Evolutionary conservation across 1,140 invertebrate genomes (phyloP).

Genomic region (Cecropterus lyciades): DNA sequence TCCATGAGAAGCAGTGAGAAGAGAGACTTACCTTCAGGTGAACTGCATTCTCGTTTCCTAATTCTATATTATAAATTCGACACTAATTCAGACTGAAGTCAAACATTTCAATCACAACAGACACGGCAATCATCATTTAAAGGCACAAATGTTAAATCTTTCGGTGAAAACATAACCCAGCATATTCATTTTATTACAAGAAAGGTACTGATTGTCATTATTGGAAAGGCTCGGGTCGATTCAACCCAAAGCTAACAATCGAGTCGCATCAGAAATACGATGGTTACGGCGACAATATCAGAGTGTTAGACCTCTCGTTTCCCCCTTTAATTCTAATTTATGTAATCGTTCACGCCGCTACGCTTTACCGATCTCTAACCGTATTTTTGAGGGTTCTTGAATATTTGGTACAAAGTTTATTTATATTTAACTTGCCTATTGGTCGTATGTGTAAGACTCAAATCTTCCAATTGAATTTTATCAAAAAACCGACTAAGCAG

Average conservation of each 20-base stretch:
- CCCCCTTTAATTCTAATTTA: slow-evolving; percentile 9
- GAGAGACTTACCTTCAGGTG: no score
- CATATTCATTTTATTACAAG: slow-evolving; percentile 12
- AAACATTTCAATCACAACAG: no score
- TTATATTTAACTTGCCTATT: no score
- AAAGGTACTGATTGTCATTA: slow-evolving; percentile 19
- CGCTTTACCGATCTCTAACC: slow-evolving; percentile 3
- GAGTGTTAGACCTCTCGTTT: slow-evolving; percentile 10
- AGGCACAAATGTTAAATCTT: neutral
- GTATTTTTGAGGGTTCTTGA: neutral
- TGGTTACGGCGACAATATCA: slow-evolving; percentile 5
- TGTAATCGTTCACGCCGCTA: neutral
- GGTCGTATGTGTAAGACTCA: no score
- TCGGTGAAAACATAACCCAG: neutral
- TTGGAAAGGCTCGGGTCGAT: slow-evolving; percentile 7
- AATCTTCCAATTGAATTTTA: no score
- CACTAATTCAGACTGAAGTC: no score
- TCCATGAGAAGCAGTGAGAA: no score
- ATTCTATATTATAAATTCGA: no score
- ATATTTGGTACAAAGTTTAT: no score
- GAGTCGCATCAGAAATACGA: slow-evolving; percentile 8
- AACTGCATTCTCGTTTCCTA: no score
- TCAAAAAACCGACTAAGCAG: no score
- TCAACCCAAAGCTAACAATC: slow-evolving; percentile 5
- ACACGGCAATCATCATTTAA: no score